Conservation (phyloP, 2,888 invertebrate genomes). For the Hydroisotoma schaefferi region DNA sequence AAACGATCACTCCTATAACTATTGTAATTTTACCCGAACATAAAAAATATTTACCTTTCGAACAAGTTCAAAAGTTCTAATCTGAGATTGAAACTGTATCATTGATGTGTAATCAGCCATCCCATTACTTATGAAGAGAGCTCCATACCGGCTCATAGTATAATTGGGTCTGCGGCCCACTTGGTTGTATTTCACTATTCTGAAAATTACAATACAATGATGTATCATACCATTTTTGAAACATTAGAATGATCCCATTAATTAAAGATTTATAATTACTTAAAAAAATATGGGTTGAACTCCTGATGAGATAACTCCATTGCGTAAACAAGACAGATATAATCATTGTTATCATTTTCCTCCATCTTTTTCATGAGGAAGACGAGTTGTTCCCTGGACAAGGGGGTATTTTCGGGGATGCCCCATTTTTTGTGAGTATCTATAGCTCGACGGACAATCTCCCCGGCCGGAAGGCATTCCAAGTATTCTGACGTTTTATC, state of each 20-base stretch:
- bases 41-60: constrained; percentile 19
- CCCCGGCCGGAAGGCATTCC: constrained; percentile 42
- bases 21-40: neutral
- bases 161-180: constrained; percentile 69
- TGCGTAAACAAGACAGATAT: constrained; percentile 37
- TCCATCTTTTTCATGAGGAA: constrained; percentile 37
- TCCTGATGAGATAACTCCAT: constrained; percentile 27
- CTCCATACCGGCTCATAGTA: constrained; percentile 77
- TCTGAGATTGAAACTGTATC: constrained; percentile 42
- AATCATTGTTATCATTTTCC: constrained; percentile 41
- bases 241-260: too few relatives aligned
- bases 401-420: constrained; percentile 33
- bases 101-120: constrained; percentile 37
- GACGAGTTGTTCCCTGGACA: constrained; percentile 36
- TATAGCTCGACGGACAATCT: constrained; percentile 34
- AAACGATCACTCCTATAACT: constrained; percentile 1
- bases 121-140: constrained; percentile 59
- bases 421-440: constrained; percentile 41
- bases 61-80: constrained; percentile 38
- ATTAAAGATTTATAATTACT: too few relatives aligned
- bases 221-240: too few relatives aligned
- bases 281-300: constrained; percentile 43
- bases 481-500: constrained; percentile 30
- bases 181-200: constrained; percentile 69
- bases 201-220: constrained; percentile 50